Evolutionary conservation across 2,888 invertebrate genomes (phyloP).

Genomic region (Xylophagus ater): DNA sequence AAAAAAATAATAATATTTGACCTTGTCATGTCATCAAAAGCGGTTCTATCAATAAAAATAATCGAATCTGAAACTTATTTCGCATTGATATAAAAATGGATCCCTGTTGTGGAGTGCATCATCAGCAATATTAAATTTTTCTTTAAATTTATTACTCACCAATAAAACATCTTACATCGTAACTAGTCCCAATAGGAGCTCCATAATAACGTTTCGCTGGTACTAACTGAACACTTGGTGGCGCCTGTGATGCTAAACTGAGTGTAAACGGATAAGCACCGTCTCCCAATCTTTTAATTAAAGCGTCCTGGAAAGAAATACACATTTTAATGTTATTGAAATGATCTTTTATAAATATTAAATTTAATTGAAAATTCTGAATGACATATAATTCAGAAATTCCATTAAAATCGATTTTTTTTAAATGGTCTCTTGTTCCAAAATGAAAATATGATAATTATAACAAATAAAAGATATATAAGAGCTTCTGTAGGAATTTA

Average conservation of each 20-base stretch:
- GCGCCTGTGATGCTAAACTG: slow-evolving; percentile 70
- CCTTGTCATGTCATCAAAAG: not conserved
- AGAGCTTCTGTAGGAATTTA: not conserved
- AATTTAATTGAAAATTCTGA: no score
- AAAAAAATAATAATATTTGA: not conserved
- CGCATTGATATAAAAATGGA: not conserved
- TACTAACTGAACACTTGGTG: slow-evolving; percentile 82
- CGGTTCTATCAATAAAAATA: not conserved
- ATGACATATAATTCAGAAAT: no score
- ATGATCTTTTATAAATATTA: not conserved
- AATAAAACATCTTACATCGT: slow-evolving; percentile 75
- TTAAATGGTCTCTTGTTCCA: not conserved
- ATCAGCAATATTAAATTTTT: no score
- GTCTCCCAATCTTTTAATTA: slow-evolving; percentile 63
- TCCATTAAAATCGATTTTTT: not conserved
- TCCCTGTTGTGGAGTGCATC: no score
- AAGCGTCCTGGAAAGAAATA: slow-evolving; percentile 54
- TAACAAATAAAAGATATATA: slow-evolving; percentile 11
- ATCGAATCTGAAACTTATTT: not conserved
- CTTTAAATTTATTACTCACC: slow-evolving; percentile 46
- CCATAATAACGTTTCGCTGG: slow-evolving; percentile 86
- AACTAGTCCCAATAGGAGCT: slow-evolving; percentile 83
- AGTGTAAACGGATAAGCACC: slow-evolving; percentile 73
- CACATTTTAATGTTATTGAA: not conserved
- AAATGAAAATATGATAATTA: not conserved